Percentiles rank a stretch among this genome's conserved stretches.
phyloP scores from a whole-genome alignment of 2,113 vertebrate species.

The Trachemys scripta region DNA sequence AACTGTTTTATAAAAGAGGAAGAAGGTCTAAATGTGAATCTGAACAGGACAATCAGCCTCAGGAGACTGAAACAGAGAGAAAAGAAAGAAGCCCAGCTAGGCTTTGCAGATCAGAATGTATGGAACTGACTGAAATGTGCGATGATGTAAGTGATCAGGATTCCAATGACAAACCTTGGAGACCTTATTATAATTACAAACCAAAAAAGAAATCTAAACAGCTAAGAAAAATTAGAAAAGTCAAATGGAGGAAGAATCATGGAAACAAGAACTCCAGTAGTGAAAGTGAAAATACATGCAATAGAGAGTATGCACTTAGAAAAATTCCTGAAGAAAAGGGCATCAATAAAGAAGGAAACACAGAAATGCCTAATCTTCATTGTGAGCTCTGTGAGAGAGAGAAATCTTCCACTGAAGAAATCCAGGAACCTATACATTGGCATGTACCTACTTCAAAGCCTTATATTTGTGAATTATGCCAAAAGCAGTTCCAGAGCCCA shows the following conservation, averaged over 20 bases:
- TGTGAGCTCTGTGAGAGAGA: conserved; percentile 81
- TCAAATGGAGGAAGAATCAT: conserved; percentile 82
- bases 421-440: conserved; percentile 80
- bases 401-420: conserved; percentile 70
- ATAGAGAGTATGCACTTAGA: conserved; percentile 64
- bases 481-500: conserved; percentile 91
- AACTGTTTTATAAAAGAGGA: conserved; percentile 90
- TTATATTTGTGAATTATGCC: conserved; percentile 90
- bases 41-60: conserved; percentile 64
- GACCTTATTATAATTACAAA: conserved; percentile 98
- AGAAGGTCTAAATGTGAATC: conserved; percentile 79
- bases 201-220: conserved; percentile 93
- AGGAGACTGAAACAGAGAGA: conserved; percentile 67
- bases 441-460: conserved; percentile 80
- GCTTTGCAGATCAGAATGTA: conserved; percentile 82
- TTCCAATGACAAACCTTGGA: conserved; percentile 93
- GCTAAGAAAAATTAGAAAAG: conserved; percentile 87
- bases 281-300: conserved; percentile 37
- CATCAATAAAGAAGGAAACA: conserved; percentile 65
- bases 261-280: conserved; percentile 34
- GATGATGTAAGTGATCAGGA: conserved; percentile 94
- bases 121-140: conserved; percentile 82
- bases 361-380: conserved; percentile 78
- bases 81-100: conserved; percentile 78
- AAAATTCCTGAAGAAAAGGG: conserved; percentile 72